Percentiles rank a stretch among this genome's conserved stretches.
These are phyloP conservation scores for Pelobates fuscus DNA, from an alignment of 2,113 vertebrate species.

Conservation along the genomic window DNA sequence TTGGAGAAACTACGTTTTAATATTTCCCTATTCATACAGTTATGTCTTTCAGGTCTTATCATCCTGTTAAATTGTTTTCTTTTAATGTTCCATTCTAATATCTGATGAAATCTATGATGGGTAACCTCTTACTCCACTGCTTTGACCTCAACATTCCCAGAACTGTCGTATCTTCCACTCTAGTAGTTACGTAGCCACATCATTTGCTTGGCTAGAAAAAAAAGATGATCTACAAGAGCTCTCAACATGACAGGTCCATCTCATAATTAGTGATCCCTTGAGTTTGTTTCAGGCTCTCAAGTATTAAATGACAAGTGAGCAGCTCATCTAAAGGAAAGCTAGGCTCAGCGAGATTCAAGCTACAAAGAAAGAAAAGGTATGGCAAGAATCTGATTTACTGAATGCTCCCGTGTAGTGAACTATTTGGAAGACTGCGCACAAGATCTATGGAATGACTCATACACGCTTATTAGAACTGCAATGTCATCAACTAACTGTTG, in stretches of 20 bases:
- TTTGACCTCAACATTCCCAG: not conserved
- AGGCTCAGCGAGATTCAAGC: not conserved
- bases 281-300: not conserved
- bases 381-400: not conserved
- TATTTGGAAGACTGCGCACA: not conserved
- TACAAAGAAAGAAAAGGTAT: not conserved
- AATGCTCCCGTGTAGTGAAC: too few species aligned
- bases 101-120: too few species aligned
- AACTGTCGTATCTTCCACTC: not conserved
- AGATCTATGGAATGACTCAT: too few species aligned
- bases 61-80: too few species aligned
- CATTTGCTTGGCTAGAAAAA: not conserved
- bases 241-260: not conserved
- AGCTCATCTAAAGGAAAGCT: not conserved
- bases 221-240: slow-evolving; percentile 1
- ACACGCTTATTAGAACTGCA: too few species aligned
- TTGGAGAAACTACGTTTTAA: too few species aligned
- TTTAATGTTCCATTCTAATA: too few species aligned
- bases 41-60: too few species aligned
- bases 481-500: too few species aligned
- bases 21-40: too few species aligned
- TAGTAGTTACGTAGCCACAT: not conserved
- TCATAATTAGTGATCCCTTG: slow-evolving; percentile 1
- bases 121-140: not conserved
- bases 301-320: not conserved